phyloP scores from a whole-genome alignment of 2,888 invertebrate species.

The Marasmarcha lunaedactyla region DNA sequence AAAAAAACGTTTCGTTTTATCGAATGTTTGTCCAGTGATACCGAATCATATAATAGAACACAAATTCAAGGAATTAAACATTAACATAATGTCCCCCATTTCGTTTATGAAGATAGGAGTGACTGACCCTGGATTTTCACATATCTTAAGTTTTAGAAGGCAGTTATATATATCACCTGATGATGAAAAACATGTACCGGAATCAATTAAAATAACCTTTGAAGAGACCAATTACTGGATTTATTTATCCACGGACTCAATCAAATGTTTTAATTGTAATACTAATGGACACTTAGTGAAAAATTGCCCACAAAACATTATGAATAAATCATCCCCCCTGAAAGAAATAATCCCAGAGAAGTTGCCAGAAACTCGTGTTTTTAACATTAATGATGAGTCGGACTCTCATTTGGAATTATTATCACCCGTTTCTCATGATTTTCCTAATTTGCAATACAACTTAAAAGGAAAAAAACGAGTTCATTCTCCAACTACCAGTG shows the following conservation, averaged over 20 bases:
- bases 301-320: conserved; percentile 3
- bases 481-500: too few relatives aligned
- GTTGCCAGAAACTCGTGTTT: too few relatives aligned
- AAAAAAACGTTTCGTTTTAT: conserved; percentile 2
- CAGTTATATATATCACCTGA: conserved; percentile 10
- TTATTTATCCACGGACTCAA: conserved; percentile 9
- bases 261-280: conserved; percentile 12
- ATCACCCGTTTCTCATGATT: too few relatives aligned
- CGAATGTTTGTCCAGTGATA: conserved; percentile 12
- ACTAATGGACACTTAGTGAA: conserved; percentile 8
- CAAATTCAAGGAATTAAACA: conserved; percentile 6
- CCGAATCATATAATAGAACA: conserved; percentile 5
- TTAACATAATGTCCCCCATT: conserved; percentile 8
- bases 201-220: conserved; percentile 10
- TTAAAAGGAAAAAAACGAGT: too few relatives aligned
- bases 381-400: too few relatives aligned
- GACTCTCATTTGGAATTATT: too few relatives aligned
- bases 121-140: conserved; percentile 6
- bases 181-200: conserved; percentile 7
- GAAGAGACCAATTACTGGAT: conserved; percentile 13
- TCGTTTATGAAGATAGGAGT: conserved; percentile 7
- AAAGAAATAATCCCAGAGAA: too few relatives aligned
- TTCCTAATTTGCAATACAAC: too few relatives aligned
- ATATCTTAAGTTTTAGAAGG: conserved; percentile 10
- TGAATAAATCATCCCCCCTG: too few relatives aligned